A percentile compares a stretch with the other conserved stretches of the same genome.
Conservation (phyloP, 64 coral and sea anemone genomes). For the Catalaphyllia jardinei region DNA sequence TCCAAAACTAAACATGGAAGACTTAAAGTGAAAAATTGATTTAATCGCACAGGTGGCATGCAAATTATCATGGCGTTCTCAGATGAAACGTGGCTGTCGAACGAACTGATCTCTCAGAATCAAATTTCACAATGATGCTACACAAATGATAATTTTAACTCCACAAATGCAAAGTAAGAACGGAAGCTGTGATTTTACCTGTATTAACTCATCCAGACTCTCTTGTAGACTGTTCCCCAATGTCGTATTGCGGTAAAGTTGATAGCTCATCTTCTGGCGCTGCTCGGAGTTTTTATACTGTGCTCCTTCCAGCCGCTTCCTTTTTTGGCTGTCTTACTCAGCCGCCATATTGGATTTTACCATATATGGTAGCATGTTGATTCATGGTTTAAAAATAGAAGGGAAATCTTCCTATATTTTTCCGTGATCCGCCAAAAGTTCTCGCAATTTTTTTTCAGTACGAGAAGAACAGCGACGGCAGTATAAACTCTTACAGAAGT, state of each 20-base stretch:
- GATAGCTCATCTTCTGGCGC: conserved; percentile 88
- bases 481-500: too few species aligned
- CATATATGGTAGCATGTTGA: conserved; percentile 69
- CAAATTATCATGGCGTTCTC: background rate
- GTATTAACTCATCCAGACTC: conserved; percentile 96
- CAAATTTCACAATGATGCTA: background rate
- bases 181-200: conserved; percentile 49
- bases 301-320: conserved; percentile 63
- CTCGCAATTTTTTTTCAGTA: too few species aligned
- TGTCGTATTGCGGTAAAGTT: conserved; percentile 97
- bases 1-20: background rate
- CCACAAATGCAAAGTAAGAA: background rate
- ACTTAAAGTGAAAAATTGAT: background rate
- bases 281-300: conserved; percentile 87
- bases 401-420: too few species aligned
- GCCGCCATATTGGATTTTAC: conserved; percentile 95
- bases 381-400: too few species aligned
- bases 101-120: background rate
- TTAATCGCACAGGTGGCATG: background rate
- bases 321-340: conserved; percentile 82
- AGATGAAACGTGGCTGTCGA: background rate
- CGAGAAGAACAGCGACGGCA: too few species aligned
- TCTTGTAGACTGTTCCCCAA: conserved; percentile 97
- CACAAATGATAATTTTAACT: background rate
- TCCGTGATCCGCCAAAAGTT: too few species aligned